These are phyloP conservation scores for Caenorhabditis latens DNA, from an alignment of 1,140 invertebrate species.

Conservation along the genomic window DNA sequence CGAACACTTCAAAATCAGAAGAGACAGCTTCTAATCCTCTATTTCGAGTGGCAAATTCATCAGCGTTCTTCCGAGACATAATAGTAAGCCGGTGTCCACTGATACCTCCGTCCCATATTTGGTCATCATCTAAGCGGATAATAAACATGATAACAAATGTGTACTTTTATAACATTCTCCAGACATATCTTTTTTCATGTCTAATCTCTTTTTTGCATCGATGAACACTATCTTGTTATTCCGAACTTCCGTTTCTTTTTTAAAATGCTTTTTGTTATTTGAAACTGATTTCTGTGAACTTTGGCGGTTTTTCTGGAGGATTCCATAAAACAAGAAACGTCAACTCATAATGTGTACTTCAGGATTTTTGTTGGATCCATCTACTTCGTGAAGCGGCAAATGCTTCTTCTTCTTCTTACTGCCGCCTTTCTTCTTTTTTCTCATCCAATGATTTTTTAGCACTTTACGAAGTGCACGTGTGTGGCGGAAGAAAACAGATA, in stretches of 20 bases:
- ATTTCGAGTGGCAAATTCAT: not conserved
- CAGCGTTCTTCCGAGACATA: not conserved
- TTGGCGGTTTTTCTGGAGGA: no score
- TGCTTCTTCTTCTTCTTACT: not conserved
- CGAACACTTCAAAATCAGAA: not conserved
- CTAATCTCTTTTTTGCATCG: not conserved
- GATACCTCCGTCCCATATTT: not conserved
- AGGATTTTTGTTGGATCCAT: not conserved
- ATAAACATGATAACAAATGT: not conserved
- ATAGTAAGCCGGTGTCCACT: not conserved
- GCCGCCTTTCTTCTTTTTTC: not conserved
- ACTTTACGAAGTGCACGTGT: constrained; percentile 41
- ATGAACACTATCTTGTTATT: not conserved
- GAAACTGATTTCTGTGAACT: no score
- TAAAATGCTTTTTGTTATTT: no score
- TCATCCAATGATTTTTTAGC: constrained; percentile 40
- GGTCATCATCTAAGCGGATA: constrained; percentile 20
- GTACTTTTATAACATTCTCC: constrained; percentile 15
- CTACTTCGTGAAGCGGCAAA: not conserved
- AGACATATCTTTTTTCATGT: no score
- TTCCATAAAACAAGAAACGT: not conserved
- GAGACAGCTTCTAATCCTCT: not conserved
- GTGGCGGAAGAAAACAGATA: not conserved
- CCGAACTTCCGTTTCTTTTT: no score
- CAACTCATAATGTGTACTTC: not conserved